These are phyloP conservation scores for Illadopsis cleaveri DNA, from an alignment of 2,113 vertebrate genomes.

Conservation along the genomic window DNA sequence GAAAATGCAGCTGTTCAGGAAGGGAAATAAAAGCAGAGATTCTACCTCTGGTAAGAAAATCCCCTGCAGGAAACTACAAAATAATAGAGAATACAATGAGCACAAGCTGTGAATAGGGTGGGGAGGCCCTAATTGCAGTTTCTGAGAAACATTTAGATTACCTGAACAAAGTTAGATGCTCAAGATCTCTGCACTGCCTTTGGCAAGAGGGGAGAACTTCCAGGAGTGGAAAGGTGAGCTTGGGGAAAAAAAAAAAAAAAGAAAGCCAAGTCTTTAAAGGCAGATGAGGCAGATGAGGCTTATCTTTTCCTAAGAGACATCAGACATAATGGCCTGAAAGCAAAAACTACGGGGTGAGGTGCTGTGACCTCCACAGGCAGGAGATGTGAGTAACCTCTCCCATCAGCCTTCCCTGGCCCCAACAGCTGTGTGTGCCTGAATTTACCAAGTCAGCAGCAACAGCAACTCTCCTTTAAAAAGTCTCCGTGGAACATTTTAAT, in stretches of 20 bases:
- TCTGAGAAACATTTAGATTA: neutral
- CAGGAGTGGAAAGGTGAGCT: neutral
- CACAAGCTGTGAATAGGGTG: fast-evolving
- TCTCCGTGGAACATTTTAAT: slow-evolving; percentile 26
- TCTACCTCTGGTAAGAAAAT: neutral
- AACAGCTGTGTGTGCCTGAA: neutral
- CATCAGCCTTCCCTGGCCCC: neutral
- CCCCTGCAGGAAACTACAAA: neutral
- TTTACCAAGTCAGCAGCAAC: neutral
- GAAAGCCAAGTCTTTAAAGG: neutral
- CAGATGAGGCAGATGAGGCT: too few relatives aligned
- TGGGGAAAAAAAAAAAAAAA: too few relatives aligned
- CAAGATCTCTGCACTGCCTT: neutral
- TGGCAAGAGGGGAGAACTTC: neutral
- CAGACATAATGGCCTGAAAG: neutral
- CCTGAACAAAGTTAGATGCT: neutral
- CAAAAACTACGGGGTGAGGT: fast-evolving
- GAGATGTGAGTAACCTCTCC: neutral
- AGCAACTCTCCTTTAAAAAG: neutral
- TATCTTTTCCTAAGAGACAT: neutral
- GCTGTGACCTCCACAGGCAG: neutral
- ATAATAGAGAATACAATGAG: neutral
- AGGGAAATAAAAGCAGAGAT: neutral
- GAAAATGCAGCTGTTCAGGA: neutral
- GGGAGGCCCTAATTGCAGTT: neutral